Conservation (phyloP, 1,140 invertebrate species). For the Harlomillsia oculata region DNA sequence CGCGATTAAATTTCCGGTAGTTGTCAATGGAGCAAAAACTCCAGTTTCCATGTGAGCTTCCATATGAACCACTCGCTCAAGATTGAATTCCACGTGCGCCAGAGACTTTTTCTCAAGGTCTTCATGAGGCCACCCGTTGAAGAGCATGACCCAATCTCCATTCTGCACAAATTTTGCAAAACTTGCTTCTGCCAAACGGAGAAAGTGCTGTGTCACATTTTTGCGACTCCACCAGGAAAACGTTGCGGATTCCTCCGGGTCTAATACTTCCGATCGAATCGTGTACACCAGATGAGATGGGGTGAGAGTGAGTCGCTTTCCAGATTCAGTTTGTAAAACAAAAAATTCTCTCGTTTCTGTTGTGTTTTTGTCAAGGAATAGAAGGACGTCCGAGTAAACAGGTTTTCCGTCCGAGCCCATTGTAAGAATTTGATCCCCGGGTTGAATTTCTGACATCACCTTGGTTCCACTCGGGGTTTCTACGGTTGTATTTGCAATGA, state of each 20-base stretch:
- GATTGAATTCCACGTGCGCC: constrained; percentile 40
- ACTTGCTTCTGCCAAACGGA: constrained; percentile 39
- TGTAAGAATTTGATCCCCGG: constrained; percentile 75
- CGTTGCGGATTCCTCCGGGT: neutral
- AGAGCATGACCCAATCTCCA: constrained; percentile 47
- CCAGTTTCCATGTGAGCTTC: constrained; percentile 53
- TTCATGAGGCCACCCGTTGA: constrained; percentile 21
- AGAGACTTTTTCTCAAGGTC: constrained; percentile 38
- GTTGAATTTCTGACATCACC: constrained; percentile 51
- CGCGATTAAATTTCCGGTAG: constrained; percentile 75
- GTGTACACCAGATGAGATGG: constrained; percentile 68
- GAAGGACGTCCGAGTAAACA: constrained; percentile 72
- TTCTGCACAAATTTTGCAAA: constrained; percentile 52
- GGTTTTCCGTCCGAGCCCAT: constrained; percentile 53
- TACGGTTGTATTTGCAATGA: constrained; percentile 55
- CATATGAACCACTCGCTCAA: constrained; percentile 54
- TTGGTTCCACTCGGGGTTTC: constrained; percentile 47
- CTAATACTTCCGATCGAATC: constrained; percentile 9
- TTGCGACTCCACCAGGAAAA: neutral
- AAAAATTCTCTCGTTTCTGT: constrained; percentile 59
- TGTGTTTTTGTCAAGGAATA: constrained; percentile 74
- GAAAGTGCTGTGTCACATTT: neutral
- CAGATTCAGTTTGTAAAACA: constrained; percentile 57
- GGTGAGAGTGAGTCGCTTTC: constrained; percentile 63
- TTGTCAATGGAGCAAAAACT: constrained; percentile 81